phyloP scores from a whole-genome alignment of 2,888 invertebrate species.

The Machimus rusticus region DNA sequence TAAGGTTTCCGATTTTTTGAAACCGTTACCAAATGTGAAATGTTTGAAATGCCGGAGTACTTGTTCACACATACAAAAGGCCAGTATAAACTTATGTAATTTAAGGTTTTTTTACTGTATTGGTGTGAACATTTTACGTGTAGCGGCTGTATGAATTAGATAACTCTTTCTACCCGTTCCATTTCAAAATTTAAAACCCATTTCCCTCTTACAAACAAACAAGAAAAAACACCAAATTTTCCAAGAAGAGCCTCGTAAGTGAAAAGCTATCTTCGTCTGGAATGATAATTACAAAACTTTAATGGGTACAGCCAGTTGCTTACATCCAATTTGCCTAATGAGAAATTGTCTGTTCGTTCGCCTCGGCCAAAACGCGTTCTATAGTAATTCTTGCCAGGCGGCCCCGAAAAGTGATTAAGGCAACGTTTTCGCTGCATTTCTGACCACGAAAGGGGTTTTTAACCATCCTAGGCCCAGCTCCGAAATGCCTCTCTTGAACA shows the following conservation, averaged over 20 bases:
- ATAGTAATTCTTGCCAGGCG: neutral
- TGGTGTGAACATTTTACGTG: too few species aligned
- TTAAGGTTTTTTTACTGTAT: too few species aligned
- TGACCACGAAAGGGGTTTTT: neutral
- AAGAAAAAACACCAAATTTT: neutral
- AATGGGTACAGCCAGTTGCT: slow-evolving; percentile 4
- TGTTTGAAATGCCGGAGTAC: too few species aligned
- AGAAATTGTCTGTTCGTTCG: neutral
- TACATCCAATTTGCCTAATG: slow-evolving; percentile 25
- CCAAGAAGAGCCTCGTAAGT: neutral
- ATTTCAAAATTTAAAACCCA: neutral
- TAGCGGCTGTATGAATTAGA: too few species aligned
- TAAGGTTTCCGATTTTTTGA: too few species aligned
- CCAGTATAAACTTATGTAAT: too few species aligned
- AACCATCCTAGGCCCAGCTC: neutral
- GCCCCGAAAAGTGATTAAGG: neutral
- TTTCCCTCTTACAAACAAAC: neutral
- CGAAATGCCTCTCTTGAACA: neutral
- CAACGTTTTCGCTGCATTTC: neutral
- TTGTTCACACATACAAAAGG: too few species aligned
- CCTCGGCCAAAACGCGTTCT: neutral
- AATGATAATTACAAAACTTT: slow-evolving; percentile 22
- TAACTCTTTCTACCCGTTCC: neutral
- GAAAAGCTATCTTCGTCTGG: neutral
- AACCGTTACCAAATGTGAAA: too few species aligned